Evolutionary conservation across 1,140 invertebrate species (phyloP).

Genomic region (Drosophila trapezifrons): DNA sequence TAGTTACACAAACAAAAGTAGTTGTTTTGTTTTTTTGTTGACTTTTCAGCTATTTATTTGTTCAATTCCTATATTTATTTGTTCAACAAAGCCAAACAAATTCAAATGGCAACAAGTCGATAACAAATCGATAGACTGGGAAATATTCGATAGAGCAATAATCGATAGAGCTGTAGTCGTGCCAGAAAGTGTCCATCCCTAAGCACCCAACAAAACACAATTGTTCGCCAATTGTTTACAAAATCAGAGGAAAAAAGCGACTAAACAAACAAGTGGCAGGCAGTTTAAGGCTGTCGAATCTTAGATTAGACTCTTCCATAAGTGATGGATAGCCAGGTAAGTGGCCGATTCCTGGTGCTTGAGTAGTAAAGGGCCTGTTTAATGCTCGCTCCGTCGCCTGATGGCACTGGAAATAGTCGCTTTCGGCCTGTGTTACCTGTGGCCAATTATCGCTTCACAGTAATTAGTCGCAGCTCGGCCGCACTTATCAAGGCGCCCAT

Average conservation of each 20-base stretch:
- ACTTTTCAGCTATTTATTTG: constrained; percentile 35
- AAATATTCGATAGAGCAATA: neutral
- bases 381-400: neutral
- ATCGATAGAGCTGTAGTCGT: neutral
- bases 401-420: neutral
- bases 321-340: constrained; percentile 77
- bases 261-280: constrained; percentile 53
- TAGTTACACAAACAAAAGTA: constrained; percentile 10
- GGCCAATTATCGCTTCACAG: constrained; percentile 48
- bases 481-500: constrained; percentile 64
- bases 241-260: constrained; percentile 16
- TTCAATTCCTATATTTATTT: constrained; percentile 14
- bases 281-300: constrained; percentile 56
- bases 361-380: neutral
- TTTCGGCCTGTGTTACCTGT: constrained; percentile 11
- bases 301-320: constrained; percentile 31
- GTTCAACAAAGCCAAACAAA: constrained; percentile 9
- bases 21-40: constrained; percentile 22
- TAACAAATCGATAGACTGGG: neutral
- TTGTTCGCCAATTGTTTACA: constrained; percentile 30
- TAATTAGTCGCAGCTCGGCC: constrained; percentile 51
- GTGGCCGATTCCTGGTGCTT: constrained; percentile 3
- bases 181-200: neutral
- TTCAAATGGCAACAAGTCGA: constrained; percentile 7
- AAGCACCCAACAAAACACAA: constrained; percentile 35